These are phyloP conservation scores for Notarius lentiginosus DNA, from an alignment of 2,113 vertebrate species.

Conservation along the genomic window DNA sequence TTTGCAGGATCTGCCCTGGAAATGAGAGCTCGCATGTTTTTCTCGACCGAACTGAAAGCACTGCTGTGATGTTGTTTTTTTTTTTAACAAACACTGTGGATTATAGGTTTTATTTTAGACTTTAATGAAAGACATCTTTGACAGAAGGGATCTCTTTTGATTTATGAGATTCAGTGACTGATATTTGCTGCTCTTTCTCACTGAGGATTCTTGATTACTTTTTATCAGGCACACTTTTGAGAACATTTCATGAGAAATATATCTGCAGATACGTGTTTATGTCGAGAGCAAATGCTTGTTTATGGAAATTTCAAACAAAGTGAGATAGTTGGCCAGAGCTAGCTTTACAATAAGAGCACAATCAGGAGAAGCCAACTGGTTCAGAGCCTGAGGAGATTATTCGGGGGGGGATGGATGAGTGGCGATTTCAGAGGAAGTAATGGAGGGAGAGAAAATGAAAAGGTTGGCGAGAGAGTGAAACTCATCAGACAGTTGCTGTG, in stretches of 20 bases:
- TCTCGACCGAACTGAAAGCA: conserved; percentile 55
- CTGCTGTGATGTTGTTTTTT: conserved; percentile 8
- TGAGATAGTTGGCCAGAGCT: conserved; percentile 70
- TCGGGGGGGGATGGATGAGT: conserved; percentile 42
- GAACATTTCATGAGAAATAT: not conserved
- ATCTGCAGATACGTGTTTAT: conserved; percentile 59
- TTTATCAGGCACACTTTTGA: not conserved
- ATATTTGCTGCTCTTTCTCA: not conserved
- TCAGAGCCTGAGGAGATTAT: conserved; percentile 78
- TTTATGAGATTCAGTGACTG: not conserved
- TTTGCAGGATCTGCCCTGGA: conserved; percentile 66
- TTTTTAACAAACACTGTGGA: conserved; percentile 24
- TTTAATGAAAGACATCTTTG: conserved; percentile 4
- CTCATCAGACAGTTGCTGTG: conserved; percentile 58
- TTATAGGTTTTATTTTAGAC: conserved; percentile 33
- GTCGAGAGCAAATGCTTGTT: conserved; percentile 66
- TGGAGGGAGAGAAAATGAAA: conserved; percentile 49
- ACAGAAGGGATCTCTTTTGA: conserved; percentile 12
- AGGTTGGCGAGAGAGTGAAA: conserved; percentile 52
- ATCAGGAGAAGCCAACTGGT: conserved; percentile 79
- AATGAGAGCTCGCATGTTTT: conserved; percentile 63
- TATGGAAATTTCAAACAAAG: conserved; percentile 70
- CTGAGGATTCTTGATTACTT: not conserved
- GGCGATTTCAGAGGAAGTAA: conserved; percentile 43
- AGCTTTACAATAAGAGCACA: conserved; percentile 76